Percentiles rank a stretch among this genome's conserved stretches.
These are phyloP conservation scores for Pseudolaguvia tuberculata DNA, from an alignment of 2,113 vertebrate species.

Conservation along the genomic window DNA sequence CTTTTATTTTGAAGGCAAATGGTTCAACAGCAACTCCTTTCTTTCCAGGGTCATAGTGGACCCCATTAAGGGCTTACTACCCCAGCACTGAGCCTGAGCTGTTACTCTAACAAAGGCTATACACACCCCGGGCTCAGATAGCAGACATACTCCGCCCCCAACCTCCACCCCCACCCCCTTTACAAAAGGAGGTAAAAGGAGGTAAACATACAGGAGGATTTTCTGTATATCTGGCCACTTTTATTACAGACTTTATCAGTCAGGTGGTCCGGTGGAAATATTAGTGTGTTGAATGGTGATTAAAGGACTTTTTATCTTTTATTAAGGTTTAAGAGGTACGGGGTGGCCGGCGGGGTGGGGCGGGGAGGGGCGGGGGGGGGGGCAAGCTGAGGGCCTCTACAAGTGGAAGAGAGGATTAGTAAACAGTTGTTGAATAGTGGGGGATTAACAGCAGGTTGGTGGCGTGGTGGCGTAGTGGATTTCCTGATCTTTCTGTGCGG, in stretches of 20 bases:
- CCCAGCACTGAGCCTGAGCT: constrained; percentile 44
- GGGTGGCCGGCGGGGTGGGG: constrained; percentile 30
- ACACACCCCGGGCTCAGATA: constrained; percentile 56
- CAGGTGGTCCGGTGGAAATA: constrained; percentile 53
- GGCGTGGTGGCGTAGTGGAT: no score
- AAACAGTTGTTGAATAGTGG: constrained; percentile 63
- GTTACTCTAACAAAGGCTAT: constrained; percentile 48
- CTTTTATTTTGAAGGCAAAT: constrained; percentile 35
- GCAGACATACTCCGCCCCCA: constrained; percentile 33
- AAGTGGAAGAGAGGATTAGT: no score
- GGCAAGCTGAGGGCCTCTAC: no score
- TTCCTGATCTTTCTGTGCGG: no score
- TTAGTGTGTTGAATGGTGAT: constrained; percentile 27
- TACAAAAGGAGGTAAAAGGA: neutral
- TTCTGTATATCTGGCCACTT: constrained; percentile 29
- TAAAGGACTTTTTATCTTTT: constrained; percentile 13
- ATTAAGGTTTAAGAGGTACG: constrained; percentile 21
- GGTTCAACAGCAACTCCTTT: constrained; percentile 52
- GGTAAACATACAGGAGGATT: constrained; percentile 19
- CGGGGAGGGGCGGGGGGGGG: no score
- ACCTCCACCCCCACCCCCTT: no score
- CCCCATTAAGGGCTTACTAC: constrained; percentile 53
- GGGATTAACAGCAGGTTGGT: constrained; percentile 56
- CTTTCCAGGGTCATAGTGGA: constrained; percentile 53
- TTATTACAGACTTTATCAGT: constrained; percentile 46